Conservation (phyloP, 2,113 vertebrate species). For the Pluvianellus socialis region DNA sequence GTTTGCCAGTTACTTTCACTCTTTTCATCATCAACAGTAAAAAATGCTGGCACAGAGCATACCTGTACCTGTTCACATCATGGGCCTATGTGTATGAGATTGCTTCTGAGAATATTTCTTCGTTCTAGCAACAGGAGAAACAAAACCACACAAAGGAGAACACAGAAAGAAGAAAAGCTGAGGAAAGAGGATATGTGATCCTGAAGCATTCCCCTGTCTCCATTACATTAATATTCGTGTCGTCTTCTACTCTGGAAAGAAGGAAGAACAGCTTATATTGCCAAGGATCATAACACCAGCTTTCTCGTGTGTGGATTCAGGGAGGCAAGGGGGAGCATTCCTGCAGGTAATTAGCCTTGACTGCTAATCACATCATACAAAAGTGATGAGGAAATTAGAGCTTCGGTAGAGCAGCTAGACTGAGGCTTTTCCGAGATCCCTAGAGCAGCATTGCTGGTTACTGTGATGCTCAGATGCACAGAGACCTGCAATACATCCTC, state of each 20-base stretch:
- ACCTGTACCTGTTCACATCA: background rate
- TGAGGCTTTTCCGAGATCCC: background rate
- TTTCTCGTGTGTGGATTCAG: background rate
- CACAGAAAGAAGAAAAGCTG: background rate
- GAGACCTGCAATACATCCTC: background rate
- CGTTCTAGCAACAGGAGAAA: background rate
- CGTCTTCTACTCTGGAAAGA: background rate
- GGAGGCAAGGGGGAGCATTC: slow-evolving; percentile 3
- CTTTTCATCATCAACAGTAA: background rate
- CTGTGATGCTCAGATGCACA: background rate
- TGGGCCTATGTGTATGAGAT: background rate
- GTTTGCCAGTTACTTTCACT: background rate
- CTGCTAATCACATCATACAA: slow-evolving; percentile 52
- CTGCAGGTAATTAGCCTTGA: slow-evolving; percentile 48
- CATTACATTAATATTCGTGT: background rate
- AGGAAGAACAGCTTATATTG: background rate
- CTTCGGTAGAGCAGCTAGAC: background rate
- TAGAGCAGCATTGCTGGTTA: slow-evolving; percentile 6
- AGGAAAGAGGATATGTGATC: background rate
- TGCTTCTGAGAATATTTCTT: background rate
- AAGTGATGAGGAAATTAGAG: slow-evolving; percentile 53
- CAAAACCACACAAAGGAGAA: background rate
- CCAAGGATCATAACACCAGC: background rate
- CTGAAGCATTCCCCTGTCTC: background rate
- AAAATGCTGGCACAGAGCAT: background rate